These are phyloP conservation scores for Pammene aurita DNA, from an alignment of 2,888 invertebrate genomes.

Conservation along the genomic window DNA sequence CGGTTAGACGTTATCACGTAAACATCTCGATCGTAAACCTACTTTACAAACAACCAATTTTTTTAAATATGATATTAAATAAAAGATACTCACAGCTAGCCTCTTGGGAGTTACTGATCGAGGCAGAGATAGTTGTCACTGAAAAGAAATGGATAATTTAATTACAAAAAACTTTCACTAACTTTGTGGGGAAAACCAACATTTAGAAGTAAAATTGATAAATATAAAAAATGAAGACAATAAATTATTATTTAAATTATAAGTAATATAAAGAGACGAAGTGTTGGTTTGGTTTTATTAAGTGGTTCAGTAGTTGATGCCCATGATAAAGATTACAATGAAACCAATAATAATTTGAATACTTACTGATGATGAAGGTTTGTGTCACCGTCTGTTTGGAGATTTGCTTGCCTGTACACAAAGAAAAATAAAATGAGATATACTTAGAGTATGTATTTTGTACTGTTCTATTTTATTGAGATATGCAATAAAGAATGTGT, in stretches of 20 bases:
- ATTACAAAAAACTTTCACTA: background rate
- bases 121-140: constrained; percentile 12
- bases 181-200: no score
- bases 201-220: background rate
- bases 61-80: no score
- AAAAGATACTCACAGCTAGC: constrained; percentile 21
- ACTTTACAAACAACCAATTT: no score
- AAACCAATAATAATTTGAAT: background rate
- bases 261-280: no score
- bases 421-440: background rate
- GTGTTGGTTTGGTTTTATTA: no score
- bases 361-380: constrained; percentile 9
- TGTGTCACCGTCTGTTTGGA: background rate
- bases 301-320: no score
- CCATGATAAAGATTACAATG: background rate
- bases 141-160: background rate
- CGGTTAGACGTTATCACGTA: no score
- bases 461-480: no score
- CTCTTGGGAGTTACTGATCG: constrained; percentile 21
- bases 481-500: no score
- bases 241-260: no score
- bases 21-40: no score
- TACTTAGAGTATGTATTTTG: background rate
- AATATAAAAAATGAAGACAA: background rate
- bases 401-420: constrained; percentile 10